phyloP scores from a whole-genome alignment of 2,113 vertebrate species.

The Percina caprodes region DNA sequence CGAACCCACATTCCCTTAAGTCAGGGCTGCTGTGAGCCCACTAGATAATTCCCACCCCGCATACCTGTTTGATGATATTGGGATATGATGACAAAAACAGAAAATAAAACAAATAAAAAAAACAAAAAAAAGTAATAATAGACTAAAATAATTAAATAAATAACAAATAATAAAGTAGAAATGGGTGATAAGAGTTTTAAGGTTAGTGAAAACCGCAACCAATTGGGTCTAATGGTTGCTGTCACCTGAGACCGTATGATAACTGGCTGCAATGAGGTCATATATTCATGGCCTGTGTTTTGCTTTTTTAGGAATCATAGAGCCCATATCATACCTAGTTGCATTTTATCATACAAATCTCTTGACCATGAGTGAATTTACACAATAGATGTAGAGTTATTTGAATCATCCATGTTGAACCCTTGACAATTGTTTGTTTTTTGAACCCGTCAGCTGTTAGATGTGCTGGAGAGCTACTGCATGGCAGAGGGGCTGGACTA shows the following conservation, averaged over 20 bases:
- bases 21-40: too few species aligned
- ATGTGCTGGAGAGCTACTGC: constrained; percentile 93
- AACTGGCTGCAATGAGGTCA: constrained; percentile 50
- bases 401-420: not conserved
- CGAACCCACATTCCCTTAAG: too few species aligned
- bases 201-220: too few species aligned
- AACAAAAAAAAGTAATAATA: too few species aligned
- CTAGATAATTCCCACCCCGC: too few species aligned
- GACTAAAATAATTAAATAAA: too few species aligned
- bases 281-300: constrained; percentile 43
- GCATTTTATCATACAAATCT: not conserved
- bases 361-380: not conserved
- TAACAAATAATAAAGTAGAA: too few species aligned
- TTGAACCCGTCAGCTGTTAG: constrained; percentile 85
- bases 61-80: too few species aligned
- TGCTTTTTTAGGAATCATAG: constrained; percentile 26
- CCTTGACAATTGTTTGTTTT: constrained; percentile 40
- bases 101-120: too few species aligned
- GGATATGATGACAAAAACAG: too few species aligned
- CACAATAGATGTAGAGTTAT: not conserved
- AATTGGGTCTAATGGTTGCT: constrained; percentile 21
- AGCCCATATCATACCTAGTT: not conserved
- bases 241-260: constrained; percentile 56
- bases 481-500: constrained; percentile 95
- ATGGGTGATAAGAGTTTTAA: too few species aligned